Percentiles rank a stretch among this genome's conserved stretches.
phyloP scores from a whole-genome alignment of 2,113 vertebrate genomes.

The Tretioscincus oriximinensis region DNA sequence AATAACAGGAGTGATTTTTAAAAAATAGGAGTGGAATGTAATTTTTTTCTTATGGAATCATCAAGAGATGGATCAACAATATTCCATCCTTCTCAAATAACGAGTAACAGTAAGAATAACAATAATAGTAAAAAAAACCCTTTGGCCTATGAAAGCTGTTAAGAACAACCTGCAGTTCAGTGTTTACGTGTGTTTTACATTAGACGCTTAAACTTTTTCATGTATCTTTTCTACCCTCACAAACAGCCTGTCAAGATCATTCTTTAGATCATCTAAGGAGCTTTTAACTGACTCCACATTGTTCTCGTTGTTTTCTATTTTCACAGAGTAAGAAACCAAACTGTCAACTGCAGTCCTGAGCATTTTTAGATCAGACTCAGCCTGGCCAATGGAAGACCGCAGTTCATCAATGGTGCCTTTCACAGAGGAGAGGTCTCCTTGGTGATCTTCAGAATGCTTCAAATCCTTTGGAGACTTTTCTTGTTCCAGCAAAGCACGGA shows the following conservation, averaged over 20 bases:
- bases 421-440: conserved; percentile 69
- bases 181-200: conserved; percentile 19
- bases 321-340: conserved; percentile 79
- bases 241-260: conserved; percentile 76
- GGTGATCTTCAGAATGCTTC: conserved; percentile 52
- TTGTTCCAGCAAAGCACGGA: conserved; percentile 62
- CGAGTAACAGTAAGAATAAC: neutral
- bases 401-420: conserved; percentile 70
- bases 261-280: conserved; percentile 76
- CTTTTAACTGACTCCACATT: conserved; percentile 77
- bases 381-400: conserved; percentile 72
- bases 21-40: conserved; percentile 44
- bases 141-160: conserved; percentile 60
- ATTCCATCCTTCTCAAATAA: neutral
- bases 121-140: conserved; percentile 8
- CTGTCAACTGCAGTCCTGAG: conserved; percentile 78
- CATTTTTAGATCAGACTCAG: conserved; percentile 80
- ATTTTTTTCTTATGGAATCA: conserved; percentile 50
- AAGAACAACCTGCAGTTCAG: conserved; percentile 41
- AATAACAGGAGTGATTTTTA: conserved; percentile 35
- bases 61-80: conserved; percentile 27
- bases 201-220: conserved; percentile 52
- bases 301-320: conserved; percentile 83
- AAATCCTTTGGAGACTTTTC: conserved; percentile 59
- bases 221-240: conserved; percentile 72